These are phyloP conservation scores for Andrena flavipes DNA, from an alignment of 2,888 invertebrate species.

Conservation along the genomic window DNA sequence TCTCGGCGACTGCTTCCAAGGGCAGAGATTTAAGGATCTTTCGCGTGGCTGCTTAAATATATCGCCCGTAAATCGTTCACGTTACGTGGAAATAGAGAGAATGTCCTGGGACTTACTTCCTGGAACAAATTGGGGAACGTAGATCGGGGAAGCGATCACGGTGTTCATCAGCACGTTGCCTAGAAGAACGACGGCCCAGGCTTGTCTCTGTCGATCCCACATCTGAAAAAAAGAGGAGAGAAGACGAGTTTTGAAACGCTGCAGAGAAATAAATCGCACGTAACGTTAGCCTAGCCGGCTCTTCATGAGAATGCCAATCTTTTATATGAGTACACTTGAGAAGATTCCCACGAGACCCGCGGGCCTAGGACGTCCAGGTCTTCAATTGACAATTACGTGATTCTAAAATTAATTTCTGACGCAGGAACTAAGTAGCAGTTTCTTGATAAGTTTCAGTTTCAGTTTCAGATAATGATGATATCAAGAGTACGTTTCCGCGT, in stretches of 20 bases:
- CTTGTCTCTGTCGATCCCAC: slow-evolving; percentile 74
- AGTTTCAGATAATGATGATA: no score
- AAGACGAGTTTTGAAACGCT: background rate
- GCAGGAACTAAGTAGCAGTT: background rate
- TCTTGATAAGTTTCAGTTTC: no score
- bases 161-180: slow-evolving; percentile 71
- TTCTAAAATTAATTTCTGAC: slow-evolving; percentile 2
- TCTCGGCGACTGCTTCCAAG: background rate
- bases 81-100: slow-evolving; percentile 16
- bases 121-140: slow-evolving; percentile 80
- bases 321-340: slow-evolving; percentile 55
- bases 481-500: no score
- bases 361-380: slow-evolving; percentile 1
- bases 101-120: slow-evolving; percentile 77
- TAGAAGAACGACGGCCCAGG: slow-evolving; percentile 73
- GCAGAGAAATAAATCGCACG: background rate
- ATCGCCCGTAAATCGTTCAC: background rate
- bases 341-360: slow-evolving; percentile 73
- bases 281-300: background rate
- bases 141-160: slow-evolving; percentile 77
- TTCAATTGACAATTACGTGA: slow-evolving; percentile 58
- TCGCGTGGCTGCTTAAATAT: background rate
- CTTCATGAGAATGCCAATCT: slow-evolving; percentile 35
- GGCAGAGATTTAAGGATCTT: background rate
- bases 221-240: slow-evolving; percentile 77